Evolutionary conservation across 2,797 vertebrate species (phyloP).

Genomic region (Poliocrania exsul): DNA sequence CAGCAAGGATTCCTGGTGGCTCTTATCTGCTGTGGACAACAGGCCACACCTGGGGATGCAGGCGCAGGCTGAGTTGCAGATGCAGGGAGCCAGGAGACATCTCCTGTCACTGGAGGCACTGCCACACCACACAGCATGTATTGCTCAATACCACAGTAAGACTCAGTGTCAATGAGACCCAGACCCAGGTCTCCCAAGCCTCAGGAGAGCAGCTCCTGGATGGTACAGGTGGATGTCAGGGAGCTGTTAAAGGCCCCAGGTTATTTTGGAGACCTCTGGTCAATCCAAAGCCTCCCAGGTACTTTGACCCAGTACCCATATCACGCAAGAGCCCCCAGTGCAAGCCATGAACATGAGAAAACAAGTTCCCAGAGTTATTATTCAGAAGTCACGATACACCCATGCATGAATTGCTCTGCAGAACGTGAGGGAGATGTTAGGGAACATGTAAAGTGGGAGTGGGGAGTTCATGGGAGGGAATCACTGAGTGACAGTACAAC

Average conservation of each 20-base stretch:
- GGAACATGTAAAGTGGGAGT: background rate
- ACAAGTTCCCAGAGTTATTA: background rate
- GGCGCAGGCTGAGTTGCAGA: background rate
- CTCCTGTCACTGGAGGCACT: background rate
- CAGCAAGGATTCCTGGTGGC: background rate
- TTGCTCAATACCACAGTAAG: background rate
- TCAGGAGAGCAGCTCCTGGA: background rate
- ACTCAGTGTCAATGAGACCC: accelerated
- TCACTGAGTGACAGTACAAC: background rate
- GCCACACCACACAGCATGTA: background rate
- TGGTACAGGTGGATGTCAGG: background rate
- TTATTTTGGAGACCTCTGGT: background rate
- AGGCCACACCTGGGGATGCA: background rate
- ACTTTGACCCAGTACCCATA: background rate
- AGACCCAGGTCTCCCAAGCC: background rate
- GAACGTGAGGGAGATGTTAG: background rate
- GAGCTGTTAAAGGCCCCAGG: background rate
- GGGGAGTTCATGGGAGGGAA: constrained; percentile 12
- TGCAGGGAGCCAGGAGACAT: background rate
- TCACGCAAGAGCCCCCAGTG: background rate
- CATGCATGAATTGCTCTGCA: background rate
- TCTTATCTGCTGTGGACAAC: background rate
- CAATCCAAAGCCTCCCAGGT: background rate
- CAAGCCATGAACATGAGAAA: background rate
- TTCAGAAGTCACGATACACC: background rate